Percentiles rank a stretch among this genome's conserved stretches.
phyloP scores from a whole-genome alignment of 2,888 invertebrate species.

The Meandrusa payeni region DNA sequence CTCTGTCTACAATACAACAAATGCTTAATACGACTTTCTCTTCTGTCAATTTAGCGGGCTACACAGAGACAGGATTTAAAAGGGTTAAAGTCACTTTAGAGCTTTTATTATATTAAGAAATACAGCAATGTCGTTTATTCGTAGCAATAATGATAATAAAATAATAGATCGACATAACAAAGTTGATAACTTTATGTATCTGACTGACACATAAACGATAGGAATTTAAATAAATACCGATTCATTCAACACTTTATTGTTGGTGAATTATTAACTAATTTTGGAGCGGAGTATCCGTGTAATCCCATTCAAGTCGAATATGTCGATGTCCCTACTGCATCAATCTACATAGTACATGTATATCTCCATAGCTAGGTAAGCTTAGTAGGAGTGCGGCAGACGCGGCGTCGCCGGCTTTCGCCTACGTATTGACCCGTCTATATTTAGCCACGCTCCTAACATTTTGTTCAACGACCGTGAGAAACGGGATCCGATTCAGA shows the following conservation, averaged over 20 bases:
- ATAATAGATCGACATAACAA: too few relatives aligned
- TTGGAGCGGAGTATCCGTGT: not conserved
- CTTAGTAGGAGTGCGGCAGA: conserved; percentile 34
- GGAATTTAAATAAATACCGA: not conserved
- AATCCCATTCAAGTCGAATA: conserved; percentile 5
- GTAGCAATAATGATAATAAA: too few relatives aligned
- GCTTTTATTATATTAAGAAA: too few relatives aligned
- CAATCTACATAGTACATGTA: not conserved
- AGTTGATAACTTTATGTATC: too few relatives aligned
- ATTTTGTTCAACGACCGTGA: conserved; percentile 24
- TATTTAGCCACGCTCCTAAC: conserved; percentile 46
- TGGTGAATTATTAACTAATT: not conserved
- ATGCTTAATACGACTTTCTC: too few relatives aligned
- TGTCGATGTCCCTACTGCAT: not conserved
- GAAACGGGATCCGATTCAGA: conserved; percentile 12
- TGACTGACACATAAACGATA: too few relatives aligned
- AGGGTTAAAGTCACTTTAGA: too few relatives aligned
- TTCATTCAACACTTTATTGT: too few relatives aligned
- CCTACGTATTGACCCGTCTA: conserved; percentile 68
- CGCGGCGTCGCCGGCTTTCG: conserved; percentile 42
- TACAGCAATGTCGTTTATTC: too few relatives aligned
- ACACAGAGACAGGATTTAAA: too few relatives aligned
- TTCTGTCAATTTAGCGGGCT: too few relatives aligned
- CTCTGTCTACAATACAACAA: too few relatives aligned
- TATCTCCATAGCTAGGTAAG: conserved; percentile 25